Conservation (phyloP, 2,797 vertebrate genomes). For the Amniataba percoides region DNA sequence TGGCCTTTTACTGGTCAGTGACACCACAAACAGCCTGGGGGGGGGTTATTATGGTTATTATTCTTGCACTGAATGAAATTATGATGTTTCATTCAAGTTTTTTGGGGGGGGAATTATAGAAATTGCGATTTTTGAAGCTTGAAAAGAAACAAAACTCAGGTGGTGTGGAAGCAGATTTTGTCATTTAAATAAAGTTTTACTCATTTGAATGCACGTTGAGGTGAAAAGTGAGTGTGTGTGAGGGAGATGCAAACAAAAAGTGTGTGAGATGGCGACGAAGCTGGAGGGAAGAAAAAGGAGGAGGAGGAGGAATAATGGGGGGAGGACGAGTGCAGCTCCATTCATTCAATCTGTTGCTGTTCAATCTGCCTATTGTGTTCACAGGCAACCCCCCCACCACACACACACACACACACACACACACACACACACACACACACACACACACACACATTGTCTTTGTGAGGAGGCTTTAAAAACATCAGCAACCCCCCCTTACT, state of each 20-base stretch:
- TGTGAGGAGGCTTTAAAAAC: slow-evolving; percentile 2
- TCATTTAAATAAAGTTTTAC: neutral
- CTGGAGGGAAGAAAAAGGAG: neutral
- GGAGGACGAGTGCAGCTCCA: slow-evolving; percentile 38
- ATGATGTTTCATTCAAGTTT: too few species aligned
- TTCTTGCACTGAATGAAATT: too few species aligned
- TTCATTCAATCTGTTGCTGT: slow-evolving; percentile 28
- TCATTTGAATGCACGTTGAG: neutral
- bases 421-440: neutral
- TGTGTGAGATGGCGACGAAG: neutral
- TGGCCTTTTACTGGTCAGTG: slow-evolving; percentile 96
- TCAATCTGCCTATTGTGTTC: slow-evolving; percentile 46
- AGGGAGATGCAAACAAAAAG: neutral
- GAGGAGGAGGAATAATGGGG: neutral
- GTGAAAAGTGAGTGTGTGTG: accelerated
- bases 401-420: slow-evolving; percentile 13
- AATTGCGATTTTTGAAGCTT: too few species aligned
- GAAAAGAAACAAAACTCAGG: too few species aligned
- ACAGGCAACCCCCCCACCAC: slow-evolving; percentile 1
- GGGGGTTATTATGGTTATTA: too few species aligned
- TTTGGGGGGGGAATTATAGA: too few species aligned
- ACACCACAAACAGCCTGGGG: too few species aligned
- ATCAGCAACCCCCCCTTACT: neutral
- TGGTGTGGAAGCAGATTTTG: too few species aligned
- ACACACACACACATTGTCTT: neutral